Evolutionary conservation across 1,140 invertebrate species (phyloP), one percentile per base, ranked within the genome.

Genomic region (Camponotus floridanus): DNA sequence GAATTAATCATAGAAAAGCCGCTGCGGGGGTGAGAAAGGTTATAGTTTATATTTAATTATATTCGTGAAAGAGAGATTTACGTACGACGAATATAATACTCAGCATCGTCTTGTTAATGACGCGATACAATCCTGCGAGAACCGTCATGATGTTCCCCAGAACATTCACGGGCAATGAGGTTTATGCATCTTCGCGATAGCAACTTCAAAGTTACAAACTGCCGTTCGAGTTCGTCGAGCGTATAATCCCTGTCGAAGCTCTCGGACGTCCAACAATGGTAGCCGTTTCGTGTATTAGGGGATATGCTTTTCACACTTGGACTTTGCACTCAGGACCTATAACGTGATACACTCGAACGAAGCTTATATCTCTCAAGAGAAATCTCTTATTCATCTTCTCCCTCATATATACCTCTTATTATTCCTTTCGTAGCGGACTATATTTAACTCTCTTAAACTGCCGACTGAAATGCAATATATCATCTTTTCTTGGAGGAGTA

Each of bases 141-240:
- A 42, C 59, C 55, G 78, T 86, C 86, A 6, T 59, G 70, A 51
- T 76, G 36, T 89, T 74, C 74, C 68, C 55, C 9, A 26, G n/a
- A 26, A 51, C 48, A 51, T n/a, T 8, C 45, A 62, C 26, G 42
- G 78, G 42, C 8, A 39, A 42, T 51, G 64, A 79, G 76, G 64
- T 68, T 79, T 55, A 45, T 79, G 59, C 33, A 64, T 76, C 48
- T 65, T n/a, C 55, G n/a, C 51, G 88, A 87, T 76, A 79, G 68
- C 73, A 87, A 89, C 48, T 89, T 78, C 36, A 7, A 71, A 90
- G 88, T 90, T 90, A n/a, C 26, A 48, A 88, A 89, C 79, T 80
- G 18, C 39, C 78, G 31, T 31, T 1, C 59, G 45, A 55, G 15
- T 71, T 57, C 55, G 79, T 59, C 68, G 62, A 61, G 74, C 61